These are phyloP conservation scores for Chrosomus eos DNA, from an alignment of 2,797 vertebrate species.

Conservation along the genomic window DNA sequence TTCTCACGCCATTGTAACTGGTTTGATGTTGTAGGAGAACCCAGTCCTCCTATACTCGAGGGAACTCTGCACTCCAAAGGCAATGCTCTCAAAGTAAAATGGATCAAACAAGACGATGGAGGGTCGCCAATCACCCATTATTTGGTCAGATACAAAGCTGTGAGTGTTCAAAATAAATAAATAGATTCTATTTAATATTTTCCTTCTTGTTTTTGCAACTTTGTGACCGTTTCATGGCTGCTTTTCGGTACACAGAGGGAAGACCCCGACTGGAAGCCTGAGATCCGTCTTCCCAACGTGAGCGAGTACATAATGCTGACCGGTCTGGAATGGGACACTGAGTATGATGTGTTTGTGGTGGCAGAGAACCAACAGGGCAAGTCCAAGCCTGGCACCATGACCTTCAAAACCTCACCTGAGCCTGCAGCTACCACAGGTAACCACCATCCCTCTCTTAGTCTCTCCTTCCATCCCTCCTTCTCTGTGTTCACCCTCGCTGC, in stretches of 20 bases:
- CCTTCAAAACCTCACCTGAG: slow-evolving; percentile 87
- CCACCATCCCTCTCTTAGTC: slow-evolving; percentile 39
- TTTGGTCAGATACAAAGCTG: slow-evolving; percentile 90
- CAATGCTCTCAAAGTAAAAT: slow-evolving; percentile 89
- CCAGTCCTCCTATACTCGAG: slow-evolving; percentile 91
- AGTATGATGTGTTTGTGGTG: slow-evolving; percentile 89
- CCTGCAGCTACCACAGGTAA: slow-evolving; percentile 95
- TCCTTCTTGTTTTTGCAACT: neutral
- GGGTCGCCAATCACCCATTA: slow-evolving; percentile 95
- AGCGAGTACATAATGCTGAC: slow-evolving; percentile 87
- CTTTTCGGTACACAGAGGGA: slow-evolving; percentile 75
- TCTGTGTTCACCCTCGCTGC: slow-evolving; percentile 63
- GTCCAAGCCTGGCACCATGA: slow-evolving; percentile 85
- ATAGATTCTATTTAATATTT: neutral
- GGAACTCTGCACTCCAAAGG: slow-evolving; percentile 87
- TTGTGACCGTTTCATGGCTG: neutral
- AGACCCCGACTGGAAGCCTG: slow-evolving; percentile 87
- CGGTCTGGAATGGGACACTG: slow-evolving; percentile 91
- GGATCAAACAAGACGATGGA: slow-evolving; percentile 96
- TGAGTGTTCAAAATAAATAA: slow-evolving; percentile 76
- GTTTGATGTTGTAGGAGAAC: slow-evolving; percentile 86
- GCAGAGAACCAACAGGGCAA: slow-evolving; percentile 95
- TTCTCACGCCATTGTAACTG: neutral
- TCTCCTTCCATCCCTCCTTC: slow-evolving; percentile 47
- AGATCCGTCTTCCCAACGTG: slow-evolving; percentile 84